These are phyloP conservation scores for Trachelus stipa DNA, from an alignment of 2,888 invertebrate genomes.

Conservation along the genomic window DNA sequence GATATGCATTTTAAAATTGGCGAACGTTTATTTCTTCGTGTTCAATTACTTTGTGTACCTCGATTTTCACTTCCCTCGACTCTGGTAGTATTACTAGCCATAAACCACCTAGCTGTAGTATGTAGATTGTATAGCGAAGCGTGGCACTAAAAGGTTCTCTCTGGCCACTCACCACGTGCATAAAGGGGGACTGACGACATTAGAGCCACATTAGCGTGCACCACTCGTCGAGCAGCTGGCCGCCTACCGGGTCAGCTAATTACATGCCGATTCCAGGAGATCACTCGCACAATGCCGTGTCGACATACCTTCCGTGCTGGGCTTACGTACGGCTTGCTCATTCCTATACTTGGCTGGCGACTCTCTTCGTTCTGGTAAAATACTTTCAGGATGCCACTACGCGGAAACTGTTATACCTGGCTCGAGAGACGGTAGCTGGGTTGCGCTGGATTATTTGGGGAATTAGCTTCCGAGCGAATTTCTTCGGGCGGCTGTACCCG, in stretches of 20 bases:
- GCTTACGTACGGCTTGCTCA: background rate
- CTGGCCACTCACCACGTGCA: conserved; percentile 23
- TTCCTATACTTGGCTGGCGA: background rate
- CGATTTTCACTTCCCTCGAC: background rate
- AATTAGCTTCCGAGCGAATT: background rate
- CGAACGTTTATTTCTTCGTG: background rate
- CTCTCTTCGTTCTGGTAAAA: background rate
- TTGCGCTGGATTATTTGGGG: background rate
- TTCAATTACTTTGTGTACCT: background rate
- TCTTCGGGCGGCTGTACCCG: background rate
- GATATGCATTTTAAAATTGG: background rate
- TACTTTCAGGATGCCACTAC: background rate
- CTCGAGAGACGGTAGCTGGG: background rate
- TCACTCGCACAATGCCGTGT: conserved; percentile 34
- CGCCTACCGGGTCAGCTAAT: conserved; percentile 51
- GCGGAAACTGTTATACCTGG: background rate
- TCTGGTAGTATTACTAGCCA: background rate
- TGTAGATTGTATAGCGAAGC: conserved; percentile 11
- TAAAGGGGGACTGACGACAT: conserved; percentile 50
- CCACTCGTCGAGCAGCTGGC: conserved; percentile 59
- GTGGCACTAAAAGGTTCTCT: conserved; percentile 30
- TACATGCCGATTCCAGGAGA: conserved; percentile 55
- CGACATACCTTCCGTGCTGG: conserved; percentile 26
- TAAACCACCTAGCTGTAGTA: background rate
- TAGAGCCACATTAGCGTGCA: conserved; percentile 61